Percentiles rank a stretch among this genome's conserved stretches.
These are phyloP conservation scores for Spea bombifrons DNA, from an alignment of 2,113 vertebrate genomes.

Conservation along the genomic window DNA sequence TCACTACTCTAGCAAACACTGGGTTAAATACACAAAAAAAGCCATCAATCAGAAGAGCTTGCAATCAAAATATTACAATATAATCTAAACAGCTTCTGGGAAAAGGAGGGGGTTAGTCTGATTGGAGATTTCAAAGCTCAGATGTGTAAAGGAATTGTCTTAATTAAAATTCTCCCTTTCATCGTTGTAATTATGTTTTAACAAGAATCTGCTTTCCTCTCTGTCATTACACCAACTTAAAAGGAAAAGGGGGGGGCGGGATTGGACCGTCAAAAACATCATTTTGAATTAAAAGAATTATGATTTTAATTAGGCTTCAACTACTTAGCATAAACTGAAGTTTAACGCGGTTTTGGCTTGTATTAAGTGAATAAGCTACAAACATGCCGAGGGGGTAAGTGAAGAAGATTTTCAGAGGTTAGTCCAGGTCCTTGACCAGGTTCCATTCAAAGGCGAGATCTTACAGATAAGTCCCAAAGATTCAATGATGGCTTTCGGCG, in stretches of 20 bases:
- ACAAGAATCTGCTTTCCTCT: constrained; percentile 59
- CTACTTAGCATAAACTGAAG: constrained; percentile 46
- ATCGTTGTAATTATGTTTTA: constrained; percentile 71
- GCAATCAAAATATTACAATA: constrained; percentile 34
- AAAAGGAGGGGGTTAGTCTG: constrained; percentile 1
- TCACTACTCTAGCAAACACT: neutral
- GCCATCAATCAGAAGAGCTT: constrained; percentile 11
- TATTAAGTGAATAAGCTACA: neutral
- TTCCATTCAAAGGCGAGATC: too few relatives aligned
- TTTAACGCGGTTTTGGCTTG: constrained; percentile 25
- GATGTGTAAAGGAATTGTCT: constrained; percentile 63
- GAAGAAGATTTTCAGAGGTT: too few relatives aligned
- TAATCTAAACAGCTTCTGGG: constrained; percentile 29
- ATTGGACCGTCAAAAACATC: constrained; percentile 63
- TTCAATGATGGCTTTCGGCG: too few relatives aligned
- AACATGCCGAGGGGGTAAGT: too few relatives aligned
- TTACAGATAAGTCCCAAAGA: too few relatives aligned
- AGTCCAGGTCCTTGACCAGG: too few relatives aligned
- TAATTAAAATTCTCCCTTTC: constrained; percentile 74
- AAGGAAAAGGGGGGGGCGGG: constrained; percentile 39
- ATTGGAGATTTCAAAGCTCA: constrained; percentile 51
- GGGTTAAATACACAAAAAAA: neutral
- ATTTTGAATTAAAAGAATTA: constrained; percentile 56
- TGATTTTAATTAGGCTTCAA: constrained; percentile 60
- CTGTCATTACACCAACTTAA: constrained; percentile 62